Conservation (phyloP, 2,113 vertebrate genomes). For the Barnardius zonarius region DNA sequence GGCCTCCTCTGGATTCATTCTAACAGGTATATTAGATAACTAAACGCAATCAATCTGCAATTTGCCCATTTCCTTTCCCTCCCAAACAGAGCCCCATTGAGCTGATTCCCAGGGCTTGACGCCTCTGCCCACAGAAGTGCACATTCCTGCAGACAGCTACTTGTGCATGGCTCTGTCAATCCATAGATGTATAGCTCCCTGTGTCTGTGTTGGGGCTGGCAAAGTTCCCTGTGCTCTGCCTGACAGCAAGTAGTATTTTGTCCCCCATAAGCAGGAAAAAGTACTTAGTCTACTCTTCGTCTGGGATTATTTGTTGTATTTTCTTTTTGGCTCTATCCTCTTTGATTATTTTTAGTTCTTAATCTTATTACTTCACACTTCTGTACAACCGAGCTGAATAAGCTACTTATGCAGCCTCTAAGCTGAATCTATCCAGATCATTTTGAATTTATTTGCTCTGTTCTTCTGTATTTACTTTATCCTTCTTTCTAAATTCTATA, state of each 20-base stretch:
- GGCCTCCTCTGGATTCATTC: neutral
- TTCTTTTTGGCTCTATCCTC: conserved; percentile 52
- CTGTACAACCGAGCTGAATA: conserved; percentile 74
- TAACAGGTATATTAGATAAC: neutral
- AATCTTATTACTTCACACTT: conserved; percentile 78
- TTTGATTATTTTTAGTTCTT: conserved; percentile 68
- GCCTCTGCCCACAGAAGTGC: rapidly evolving
- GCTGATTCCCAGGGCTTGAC: neutral
- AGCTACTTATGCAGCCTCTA: conserved; percentile 71
- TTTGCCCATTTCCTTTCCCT: neutral
- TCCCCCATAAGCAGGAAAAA: neutral
- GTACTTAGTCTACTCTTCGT: neutral
- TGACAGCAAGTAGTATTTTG: neutral
- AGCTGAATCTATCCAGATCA: conserved; percentile 64
- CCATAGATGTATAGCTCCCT: rapidly evolving
- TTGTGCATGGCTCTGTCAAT: rapidly evolving
- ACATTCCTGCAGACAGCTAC: neutral
- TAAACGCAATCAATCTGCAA: neutral
- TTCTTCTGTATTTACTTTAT: conserved; percentile 57
- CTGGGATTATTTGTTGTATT: conserved; percentile 62
- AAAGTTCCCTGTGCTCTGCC: neutral
- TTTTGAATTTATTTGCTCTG: conserved; percentile 68
- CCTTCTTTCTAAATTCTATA: neutral
- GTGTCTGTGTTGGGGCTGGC: rapidly evolving
- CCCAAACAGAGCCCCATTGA: rapidly evolving